These are phyloP conservation scores for Seriola dumerili DNA, from an alignment of 2,113 vertebrate genomes.

Conservation along the genomic window DNA sequence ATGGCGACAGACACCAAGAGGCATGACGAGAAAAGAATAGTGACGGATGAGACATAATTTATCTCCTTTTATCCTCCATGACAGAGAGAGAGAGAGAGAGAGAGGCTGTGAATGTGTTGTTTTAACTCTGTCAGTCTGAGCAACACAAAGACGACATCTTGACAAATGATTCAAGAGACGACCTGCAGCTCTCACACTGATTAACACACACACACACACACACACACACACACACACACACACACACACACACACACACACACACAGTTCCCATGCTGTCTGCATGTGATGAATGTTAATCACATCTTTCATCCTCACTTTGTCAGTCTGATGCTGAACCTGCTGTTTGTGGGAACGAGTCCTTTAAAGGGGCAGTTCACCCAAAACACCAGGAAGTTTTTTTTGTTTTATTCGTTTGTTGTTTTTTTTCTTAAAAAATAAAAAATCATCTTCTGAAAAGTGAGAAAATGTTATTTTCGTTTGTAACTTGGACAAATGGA, in stretches of 20 bases:
- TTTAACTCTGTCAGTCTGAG: constrained; percentile 21
- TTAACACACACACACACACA: constrained; percentile 20
- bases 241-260: constrained; percentile 20
- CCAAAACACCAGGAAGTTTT: too few relatives aligned
- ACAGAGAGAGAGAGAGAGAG: constrained; percentile 1
- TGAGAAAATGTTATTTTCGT: too few relatives aligned
- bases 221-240: constrained; percentile 21
- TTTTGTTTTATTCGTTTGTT: too few relatives aligned
- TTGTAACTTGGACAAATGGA: too few relatives aligned
- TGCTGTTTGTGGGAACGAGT: constrained; percentile 7
- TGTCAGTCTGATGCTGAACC: background rate
- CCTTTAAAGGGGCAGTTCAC: background rate
- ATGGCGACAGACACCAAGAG: background rate
- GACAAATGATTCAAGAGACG: constrained; percentile 24
- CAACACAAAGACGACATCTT: constrained; percentile 33
- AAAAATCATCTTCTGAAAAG: too few relatives aligned
- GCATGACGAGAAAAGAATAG: constrained; percentile 40
- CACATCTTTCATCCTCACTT: constrained; percentile 12
- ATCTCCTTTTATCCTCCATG: constrained; percentile 68
- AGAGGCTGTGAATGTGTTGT: constrained; percentile 12
- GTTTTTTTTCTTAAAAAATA: too few relatives aligned
- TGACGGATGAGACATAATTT: constrained; percentile 66
- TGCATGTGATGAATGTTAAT: constrained; percentile 51
- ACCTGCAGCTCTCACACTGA: constrained; percentile 38
- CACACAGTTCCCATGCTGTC: constrained; percentile 49